These are phyloP conservation scores for Lasioglossum zephyrum DNA, from an alignment of 2,888 invertebrate genomes.

Conservation along the genomic window DNA sequence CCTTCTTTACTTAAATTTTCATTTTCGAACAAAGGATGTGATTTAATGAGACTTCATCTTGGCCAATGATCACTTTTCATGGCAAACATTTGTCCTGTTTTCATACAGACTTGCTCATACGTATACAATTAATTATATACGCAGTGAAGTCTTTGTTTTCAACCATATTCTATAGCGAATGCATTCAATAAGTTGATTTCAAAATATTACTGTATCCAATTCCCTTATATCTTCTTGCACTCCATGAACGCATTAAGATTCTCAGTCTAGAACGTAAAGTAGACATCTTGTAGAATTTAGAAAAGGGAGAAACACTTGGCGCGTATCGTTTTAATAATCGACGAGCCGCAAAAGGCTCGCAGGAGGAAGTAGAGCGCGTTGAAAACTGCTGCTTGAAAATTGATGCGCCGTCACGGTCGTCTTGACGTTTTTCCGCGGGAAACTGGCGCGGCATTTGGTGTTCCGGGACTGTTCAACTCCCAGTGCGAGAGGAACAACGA, in stretches of 20 bases:
- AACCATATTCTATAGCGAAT: too few relatives aligned
- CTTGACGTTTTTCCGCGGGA: constrained; percentile 21
- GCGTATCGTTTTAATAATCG: neutral
- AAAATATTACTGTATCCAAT: neutral
- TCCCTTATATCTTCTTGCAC: too few relatives aligned
- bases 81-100: neutral
- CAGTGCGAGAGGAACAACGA: constrained; percentile 45
- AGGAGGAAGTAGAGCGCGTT: neutral
- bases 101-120: neutral
- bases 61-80: too few relatives aligned
- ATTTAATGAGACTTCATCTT: too few relatives aligned
- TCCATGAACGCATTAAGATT: neutral
- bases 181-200: neutral
- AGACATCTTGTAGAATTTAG: neutral
- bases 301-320: neutral
- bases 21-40: neutral
- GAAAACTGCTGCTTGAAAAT: constrained; percentile 15
- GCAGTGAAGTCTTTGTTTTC: too few relatives aligned
- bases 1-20: neutral
- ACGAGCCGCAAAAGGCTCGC: neutral
- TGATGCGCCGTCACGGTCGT: constrained; percentile 4
- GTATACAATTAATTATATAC: neutral
- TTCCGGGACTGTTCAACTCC: constrained; percentile 48
- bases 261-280: neutral
- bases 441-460: constrained; percentile 23